Evolutionary conservation across 2,797 vertebrate species (phyloP).

Genomic region (Platyrinchus mystaceus): DNA sequence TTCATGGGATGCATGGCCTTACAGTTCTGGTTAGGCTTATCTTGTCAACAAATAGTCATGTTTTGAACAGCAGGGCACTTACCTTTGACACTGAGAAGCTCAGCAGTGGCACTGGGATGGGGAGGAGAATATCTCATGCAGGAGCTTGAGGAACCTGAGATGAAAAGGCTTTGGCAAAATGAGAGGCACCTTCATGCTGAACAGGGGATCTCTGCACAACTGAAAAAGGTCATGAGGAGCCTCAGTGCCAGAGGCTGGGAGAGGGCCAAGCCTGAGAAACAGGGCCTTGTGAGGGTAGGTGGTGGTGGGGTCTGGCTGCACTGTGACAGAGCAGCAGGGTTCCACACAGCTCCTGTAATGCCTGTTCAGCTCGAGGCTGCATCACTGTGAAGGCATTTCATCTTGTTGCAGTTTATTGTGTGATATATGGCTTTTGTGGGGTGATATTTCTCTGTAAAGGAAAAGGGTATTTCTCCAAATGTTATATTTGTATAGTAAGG

Average conservation of each 20-base stretch:
- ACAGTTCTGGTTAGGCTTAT: background rate
- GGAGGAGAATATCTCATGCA: fast-evolving
- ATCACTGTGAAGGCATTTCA: background rate
- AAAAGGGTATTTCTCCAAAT: conserved; percentile 42
- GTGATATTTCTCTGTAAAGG: background rate
- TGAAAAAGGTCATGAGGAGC: background rate
- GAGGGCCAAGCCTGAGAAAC: background rate
- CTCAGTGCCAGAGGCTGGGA: background rate
- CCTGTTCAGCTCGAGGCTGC: background rate
- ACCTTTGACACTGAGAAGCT: background rate
- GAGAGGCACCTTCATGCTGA: fast-evolving
- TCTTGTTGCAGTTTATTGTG: background rate
- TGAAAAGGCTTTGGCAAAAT: background rate
- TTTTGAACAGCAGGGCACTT: background rate
- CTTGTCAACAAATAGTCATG: background rate
- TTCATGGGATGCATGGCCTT: background rate
- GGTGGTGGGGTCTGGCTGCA: background rate
- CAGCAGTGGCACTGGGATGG: background rate
- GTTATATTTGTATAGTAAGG: conserved; percentile 23
- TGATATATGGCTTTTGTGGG: background rate
- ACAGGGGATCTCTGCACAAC: background rate
- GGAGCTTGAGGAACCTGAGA: background rate
- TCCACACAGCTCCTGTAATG: background rate
- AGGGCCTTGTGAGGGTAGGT: background rate
- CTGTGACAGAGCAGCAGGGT: fast-evolving